Conservation (phyloP, 92 coral and sea anemone species). For the Paramuricea clavata region DNA sequence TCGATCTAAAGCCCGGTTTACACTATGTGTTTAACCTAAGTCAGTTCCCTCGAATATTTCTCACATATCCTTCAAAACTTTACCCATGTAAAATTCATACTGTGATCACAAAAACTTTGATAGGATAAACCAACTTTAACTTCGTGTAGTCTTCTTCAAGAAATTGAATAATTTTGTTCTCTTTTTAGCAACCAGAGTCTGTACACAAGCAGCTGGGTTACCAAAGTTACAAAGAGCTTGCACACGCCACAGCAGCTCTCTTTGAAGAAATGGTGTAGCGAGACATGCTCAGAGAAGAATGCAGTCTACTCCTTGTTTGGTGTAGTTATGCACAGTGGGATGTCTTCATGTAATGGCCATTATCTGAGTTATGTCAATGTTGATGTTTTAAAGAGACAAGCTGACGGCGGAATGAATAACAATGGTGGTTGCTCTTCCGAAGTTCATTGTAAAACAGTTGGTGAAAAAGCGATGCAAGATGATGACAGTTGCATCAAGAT, state of each 20-base stretch:
- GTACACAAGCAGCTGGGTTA: slow-evolving; percentile 66
- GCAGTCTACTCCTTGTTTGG: slow-evolving; percentile 88
- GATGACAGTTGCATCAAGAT: not conserved
- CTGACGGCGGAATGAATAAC: not conserved
- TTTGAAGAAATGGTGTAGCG: slow-evolving; percentile 88
- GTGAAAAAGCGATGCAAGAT: not conserved
- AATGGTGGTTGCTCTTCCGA: not conserved
- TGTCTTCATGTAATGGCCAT: slow-evolving; percentile 99
- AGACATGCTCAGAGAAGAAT: slow-evolving; percentile 60
- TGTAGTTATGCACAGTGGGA: slow-evolving; percentile 96
- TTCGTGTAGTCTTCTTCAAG: not conserved
- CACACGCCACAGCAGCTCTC: slow-evolving; percentile 88
- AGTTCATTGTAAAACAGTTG: not conserved
- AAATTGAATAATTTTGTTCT: not conserved
- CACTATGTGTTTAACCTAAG: too few relatives aligned
- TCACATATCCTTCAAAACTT: too few relatives aligned
- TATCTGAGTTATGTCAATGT: slow-evolving; percentile 92
- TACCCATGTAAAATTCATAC: too few relatives aligned
- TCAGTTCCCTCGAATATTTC: not conserved
- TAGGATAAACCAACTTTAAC: too few relatives aligned
- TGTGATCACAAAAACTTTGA: too few relatives aligned
- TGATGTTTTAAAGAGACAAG: slow-evolving; percentile 8
- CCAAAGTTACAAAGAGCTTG: slow-evolving; percentile 90
- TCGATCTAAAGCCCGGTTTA: too few relatives aligned
- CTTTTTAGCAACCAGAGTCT: slow-evolving; percentile 12